Evolutionary conservation across 2,113 vertebrate species (phyloP).

Genomic region (Nipponia nippon): DNA sequence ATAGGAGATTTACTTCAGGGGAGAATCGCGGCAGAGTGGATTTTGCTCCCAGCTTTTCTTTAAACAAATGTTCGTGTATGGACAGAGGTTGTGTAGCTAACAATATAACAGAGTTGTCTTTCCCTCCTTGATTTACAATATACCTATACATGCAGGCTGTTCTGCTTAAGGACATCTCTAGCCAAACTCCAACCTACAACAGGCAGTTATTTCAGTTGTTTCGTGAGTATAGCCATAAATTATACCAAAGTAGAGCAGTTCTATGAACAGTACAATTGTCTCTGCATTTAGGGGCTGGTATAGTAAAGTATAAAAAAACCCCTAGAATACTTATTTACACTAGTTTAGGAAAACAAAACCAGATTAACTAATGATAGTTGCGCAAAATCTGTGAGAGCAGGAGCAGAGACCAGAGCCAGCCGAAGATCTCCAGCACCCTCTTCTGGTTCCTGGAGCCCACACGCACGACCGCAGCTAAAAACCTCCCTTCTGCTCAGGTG

Average conservation of each 20-base stretch:
- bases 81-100: background rate
- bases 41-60: background rate
- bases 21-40: background rate
- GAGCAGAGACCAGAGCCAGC: background rate
- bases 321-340: background rate
- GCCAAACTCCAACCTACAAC: background rate
- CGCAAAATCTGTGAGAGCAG: background rate
- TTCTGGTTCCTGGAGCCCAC: constrained; percentile 3
- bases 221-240: background rate
- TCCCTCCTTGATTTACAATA: background rate
- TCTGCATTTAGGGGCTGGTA: background rate
- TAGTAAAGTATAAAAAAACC: background rate
- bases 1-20: background rate
- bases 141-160: background rate
- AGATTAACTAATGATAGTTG: background rate
- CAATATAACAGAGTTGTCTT: background rate
- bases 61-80: accelerated
- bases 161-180: background rate
- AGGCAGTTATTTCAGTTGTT: background rate
- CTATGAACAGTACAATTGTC: background rate
- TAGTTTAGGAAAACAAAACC: background rate
- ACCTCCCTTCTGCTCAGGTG: background rate
- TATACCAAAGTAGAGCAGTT: background rate
- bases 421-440: constrained; percentile 55
- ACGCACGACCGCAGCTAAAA: accelerated